Evolutionary conservation across 2,797 vertebrate species (phyloP).

Genomic region (Dallia pectoralis): DNA sequence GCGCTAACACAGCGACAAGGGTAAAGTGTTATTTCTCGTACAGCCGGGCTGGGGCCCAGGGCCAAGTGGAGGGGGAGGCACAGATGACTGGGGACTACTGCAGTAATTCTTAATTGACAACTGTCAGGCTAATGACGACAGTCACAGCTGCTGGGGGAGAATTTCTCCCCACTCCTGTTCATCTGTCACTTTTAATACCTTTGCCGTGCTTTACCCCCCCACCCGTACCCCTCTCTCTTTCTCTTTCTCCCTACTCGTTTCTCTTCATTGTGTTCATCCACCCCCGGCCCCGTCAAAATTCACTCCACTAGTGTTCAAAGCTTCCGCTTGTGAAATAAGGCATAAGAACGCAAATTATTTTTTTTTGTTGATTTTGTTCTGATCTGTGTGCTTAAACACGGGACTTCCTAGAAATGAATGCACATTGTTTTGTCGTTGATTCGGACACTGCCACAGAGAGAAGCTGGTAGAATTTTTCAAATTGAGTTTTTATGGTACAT

Average conservation of each 20-base stretch:
- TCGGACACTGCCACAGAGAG: too few species aligned
- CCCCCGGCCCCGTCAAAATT: not conserved
- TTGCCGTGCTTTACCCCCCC: constrained; percentile 75
- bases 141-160: constrained; percentile 96
- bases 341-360: constrained; percentile 16
- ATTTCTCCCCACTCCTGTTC: constrained; percentile 94
- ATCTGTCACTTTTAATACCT: constrained; percentile 99
- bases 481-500: too few species aligned
- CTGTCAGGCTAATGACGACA: constrained; percentile 96
- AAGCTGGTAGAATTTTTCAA: too few species aligned
- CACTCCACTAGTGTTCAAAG: constrained; percentile 50
- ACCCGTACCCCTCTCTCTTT: constrained; percentile 35
- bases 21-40: constrained; percentile 99
- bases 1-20: constrained; percentile 98
- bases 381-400: not conserved
- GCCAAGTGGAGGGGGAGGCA: constrained; percentile 43
- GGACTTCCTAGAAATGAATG: too few species aligned
- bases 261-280: constrained; percentile 23
- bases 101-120: constrained; percentile 99
- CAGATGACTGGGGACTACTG: constrained; percentile 85
- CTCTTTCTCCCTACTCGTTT: constrained; percentile 38
- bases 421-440: too few species aligned
- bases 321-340: constrained; percentile 35
- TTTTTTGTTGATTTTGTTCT: not conserved
- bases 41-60: constrained; percentile 84